Evolutionary conservation across 1,140 invertebrate genomes (phyloP).

Genomic region (Pentalonia nigronervosa): DNA sequence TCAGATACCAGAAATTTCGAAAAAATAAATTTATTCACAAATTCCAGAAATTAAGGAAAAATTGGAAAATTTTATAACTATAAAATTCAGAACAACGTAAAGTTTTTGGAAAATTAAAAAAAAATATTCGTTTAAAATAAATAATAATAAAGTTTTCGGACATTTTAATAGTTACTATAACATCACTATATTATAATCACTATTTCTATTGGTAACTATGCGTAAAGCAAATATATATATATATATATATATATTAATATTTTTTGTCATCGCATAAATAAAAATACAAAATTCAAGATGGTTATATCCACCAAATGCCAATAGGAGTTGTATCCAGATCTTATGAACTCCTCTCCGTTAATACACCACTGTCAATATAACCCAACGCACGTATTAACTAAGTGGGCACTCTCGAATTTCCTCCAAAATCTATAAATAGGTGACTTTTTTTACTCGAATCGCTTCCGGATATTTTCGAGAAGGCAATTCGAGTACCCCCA

Average conservation of each 20-base stretch:
- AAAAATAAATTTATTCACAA: not conserved
- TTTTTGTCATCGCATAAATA: not conserved
- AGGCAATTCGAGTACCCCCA: too few relatives aligned
- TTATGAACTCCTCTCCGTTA: not conserved
- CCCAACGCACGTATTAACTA: too few relatives aligned
- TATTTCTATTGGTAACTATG: not conserved
- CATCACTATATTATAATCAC: not conserved
- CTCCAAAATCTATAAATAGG: too few relatives aligned
- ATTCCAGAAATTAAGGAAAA: not conserved
- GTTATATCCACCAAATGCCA: not conserved
- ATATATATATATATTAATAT: not conserved
- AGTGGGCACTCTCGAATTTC: too few relatives aligned
- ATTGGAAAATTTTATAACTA: not conserved
- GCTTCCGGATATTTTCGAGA: too few relatives aligned
- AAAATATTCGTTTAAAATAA: not conserved
- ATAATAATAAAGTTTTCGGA: not conserved
- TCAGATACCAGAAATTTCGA: not conserved
- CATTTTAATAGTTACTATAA: accelerated
- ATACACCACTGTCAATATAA: not conserved
- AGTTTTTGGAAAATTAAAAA: not conserved
- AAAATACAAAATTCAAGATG: not conserved
- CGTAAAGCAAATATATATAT: not conserved
- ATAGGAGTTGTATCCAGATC: not conserved
- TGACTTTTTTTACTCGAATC: too few relatives aligned
- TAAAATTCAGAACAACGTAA: not conserved